Evolutionary conservation across 2,797 vertebrate species (phyloP).

Genomic region (Lutra lutra): DNA sequence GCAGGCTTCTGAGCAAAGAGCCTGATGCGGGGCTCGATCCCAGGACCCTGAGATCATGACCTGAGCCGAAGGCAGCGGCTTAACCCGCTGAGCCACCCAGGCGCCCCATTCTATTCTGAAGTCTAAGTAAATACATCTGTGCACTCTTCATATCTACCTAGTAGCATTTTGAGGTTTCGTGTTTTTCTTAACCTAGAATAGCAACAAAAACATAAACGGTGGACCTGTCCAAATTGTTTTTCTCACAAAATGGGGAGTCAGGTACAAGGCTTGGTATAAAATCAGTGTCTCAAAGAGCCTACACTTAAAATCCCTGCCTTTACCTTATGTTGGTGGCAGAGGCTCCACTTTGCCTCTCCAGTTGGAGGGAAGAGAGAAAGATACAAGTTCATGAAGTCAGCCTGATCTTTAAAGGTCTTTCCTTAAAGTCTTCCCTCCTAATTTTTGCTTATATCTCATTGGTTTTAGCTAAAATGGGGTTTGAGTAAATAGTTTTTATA

Average conservation of each 20-base stretch:
- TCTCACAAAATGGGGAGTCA: not conserved
- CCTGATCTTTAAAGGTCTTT: not conserved
- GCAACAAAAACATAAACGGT: not conserved
- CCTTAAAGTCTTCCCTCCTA: not conserved
- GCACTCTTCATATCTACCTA: not conserved
- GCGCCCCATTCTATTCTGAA: not conserved
- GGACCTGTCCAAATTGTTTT: not conserved
- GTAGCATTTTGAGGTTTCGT: not conserved
- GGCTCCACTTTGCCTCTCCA: not conserved
- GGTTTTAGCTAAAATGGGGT: not conserved
- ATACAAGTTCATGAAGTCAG: too few species aligned
- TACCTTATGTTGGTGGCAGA: not conserved
- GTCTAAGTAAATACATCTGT: not conserved
- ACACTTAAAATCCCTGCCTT: not conserved
- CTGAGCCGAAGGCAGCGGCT: too few species aligned
- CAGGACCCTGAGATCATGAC: too few species aligned
- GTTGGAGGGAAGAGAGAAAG: not conserved
- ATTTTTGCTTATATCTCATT: not conserved
- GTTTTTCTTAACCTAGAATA: not conserved
- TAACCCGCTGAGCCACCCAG: too few species aligned
- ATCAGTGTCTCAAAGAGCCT: not conserved
- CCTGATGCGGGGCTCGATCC: too few species aligned
- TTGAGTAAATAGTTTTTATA: not conserved
- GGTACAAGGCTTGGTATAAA: not conserved
- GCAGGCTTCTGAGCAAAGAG: too few species aligned